Percentiles rank a stretch among this genome's conserved stretches.
Evolutionary conservation across 2,113 vertebrate species (phyloP).

Genomic region (Lonchura striata): DNA sequence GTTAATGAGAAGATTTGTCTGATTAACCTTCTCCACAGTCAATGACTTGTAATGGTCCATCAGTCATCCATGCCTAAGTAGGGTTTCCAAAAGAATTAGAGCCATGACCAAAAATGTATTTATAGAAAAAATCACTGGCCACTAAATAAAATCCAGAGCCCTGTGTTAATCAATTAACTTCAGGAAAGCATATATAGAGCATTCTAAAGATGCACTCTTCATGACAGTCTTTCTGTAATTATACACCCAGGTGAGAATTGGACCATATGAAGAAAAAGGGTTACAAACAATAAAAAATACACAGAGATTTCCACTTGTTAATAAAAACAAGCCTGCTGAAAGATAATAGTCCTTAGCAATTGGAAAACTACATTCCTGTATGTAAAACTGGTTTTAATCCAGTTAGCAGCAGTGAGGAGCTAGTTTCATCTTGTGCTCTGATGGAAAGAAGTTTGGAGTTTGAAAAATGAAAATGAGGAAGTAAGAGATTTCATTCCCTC

Average conservation of each 20-base stretch:
- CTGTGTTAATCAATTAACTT: not conserved
- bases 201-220: not conserved
- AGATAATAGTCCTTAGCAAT: not conserved
- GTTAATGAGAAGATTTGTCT: constrained; percentile 26
- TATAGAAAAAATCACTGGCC: not conserved
- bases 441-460: not conserved
- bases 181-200: not conserved
- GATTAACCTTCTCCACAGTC: not conserved
- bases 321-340: not conserved
- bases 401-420: not conserved
- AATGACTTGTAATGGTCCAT: not conserved
- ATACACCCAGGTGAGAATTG: not conserved
- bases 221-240: not conserved
- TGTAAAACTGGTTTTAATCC: not conserved
- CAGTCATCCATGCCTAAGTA: not conserved
- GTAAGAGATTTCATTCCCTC: not conserved
- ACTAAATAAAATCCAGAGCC: not conserved
- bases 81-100: not conserved
- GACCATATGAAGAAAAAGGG: not conserved
- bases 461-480: not conserved
- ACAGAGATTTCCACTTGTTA: not conserved
- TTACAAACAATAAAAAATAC: not conserved
- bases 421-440: not conserved
- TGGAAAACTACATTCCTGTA: not conserved
- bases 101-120: not conserved